Evolutionary conservation across 2,888 invertebrate species (phyloP).

Genomic region (Thymelicus acteon): DNA sequence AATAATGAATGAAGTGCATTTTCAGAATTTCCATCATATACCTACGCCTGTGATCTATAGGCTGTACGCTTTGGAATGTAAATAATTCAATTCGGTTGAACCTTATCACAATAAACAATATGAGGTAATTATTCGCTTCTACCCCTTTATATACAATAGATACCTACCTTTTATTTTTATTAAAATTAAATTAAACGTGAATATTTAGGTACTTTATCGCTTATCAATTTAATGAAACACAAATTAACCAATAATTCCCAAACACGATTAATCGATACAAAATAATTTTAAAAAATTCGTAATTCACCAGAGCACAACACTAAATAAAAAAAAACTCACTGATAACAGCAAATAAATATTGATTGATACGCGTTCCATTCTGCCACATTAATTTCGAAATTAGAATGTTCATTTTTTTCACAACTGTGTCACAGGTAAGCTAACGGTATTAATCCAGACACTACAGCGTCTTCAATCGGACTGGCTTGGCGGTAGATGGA

Average conservation of each 20-base stretch:
- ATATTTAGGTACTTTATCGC: background rate
- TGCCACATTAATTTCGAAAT: constrained; percentile 70
- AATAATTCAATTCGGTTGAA: no score
- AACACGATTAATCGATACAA: constrained; percentile 8
- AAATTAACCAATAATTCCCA: background rate
- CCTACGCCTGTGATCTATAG: no score
- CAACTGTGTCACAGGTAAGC: constrained; percentile 39
- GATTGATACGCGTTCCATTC: constrained; percentile 74
- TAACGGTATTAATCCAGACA: constrained; percentile 53
- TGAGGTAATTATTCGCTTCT: no score
- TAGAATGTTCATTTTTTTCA: constrained; percentile 66
- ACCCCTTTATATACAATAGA: no score
- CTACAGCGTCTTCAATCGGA: constrained; percentile 56
- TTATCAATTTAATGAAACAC: background rate
- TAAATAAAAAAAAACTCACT: constrained; percentile 61
- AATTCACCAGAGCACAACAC: background rate
- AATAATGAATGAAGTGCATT: no score
- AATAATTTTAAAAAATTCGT: background rate
- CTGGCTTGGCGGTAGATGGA: constrained; percentile 48
- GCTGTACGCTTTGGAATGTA: no score
- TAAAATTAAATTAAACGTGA: no score
- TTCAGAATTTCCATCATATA: no score
- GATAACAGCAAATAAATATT: constrained; percentile 74
- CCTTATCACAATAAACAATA: no score
- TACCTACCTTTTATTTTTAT: no score